Percentiles rank a stretch among this genome's conserved stretches.
Conservation (phyloP, 2,888 invertebrate genomes). For the Mesorhabditis sp. region DNA sequence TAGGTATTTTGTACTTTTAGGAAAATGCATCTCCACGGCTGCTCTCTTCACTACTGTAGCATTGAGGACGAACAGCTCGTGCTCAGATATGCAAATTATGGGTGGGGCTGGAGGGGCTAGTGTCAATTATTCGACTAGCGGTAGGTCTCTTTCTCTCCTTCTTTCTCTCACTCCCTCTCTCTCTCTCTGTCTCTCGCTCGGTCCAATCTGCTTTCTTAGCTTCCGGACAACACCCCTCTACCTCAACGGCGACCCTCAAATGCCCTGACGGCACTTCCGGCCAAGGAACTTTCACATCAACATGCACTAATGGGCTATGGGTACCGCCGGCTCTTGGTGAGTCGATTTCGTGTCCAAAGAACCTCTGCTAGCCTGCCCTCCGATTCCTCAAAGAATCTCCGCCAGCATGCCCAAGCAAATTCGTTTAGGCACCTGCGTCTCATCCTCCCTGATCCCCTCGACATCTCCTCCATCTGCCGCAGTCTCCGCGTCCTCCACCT, state of each 20-base stretch:
- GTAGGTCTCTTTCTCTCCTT: no score
- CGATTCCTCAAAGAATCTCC: no score
- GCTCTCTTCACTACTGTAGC: background rate
- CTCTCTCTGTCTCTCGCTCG: no score
- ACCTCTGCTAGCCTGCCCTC: no score
- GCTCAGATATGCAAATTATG: background rate
- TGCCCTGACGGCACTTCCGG: background rate
- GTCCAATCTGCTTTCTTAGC: background rate
- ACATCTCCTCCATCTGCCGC: slow-evolving; percentile 15
- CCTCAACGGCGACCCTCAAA: background rate
- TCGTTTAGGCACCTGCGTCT: background rate
- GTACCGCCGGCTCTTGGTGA: slow-evolving; percentile 2
- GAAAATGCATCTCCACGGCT: background rate
- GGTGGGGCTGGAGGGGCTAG: background rate
- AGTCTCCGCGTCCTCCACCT: slow-evolving; percentile 4
- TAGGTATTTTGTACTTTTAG: background rate
- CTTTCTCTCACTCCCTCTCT: no score
- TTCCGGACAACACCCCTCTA: background rate
- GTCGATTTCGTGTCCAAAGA: background rate
- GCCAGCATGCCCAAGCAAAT: no score
- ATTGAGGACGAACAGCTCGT: background rate
- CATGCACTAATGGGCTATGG: background rate
- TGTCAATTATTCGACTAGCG: background rate
- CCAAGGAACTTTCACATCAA: background rate
- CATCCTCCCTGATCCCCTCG: slow-evolving; percentile 16